Evolutionary conservation across 2,888 invertebrate species (phyloP), one percentile per base, ranked within the genome.

Genomic region (Folsomia candida): DNA sequence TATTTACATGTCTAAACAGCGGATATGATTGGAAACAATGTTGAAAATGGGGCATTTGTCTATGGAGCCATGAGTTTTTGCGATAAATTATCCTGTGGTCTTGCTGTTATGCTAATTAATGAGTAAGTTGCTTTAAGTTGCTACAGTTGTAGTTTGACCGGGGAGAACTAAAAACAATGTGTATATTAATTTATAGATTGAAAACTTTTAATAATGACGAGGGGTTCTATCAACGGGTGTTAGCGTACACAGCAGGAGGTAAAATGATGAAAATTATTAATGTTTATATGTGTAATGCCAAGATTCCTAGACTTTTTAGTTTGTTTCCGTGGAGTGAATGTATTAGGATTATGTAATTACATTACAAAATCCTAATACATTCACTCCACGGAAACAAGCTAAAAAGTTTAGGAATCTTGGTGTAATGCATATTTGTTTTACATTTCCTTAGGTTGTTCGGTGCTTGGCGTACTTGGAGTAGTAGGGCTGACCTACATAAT

Each of bases 11-110:
- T n/a, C n/a, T n/a, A n/a, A n/a, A n/a, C n/a, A 0, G 92, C 95
- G 0, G 92, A 95, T 83, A 86, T 95, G 80, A 95, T 96, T 77
- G 94, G 93, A 54, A 87, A 88, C 2, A 91, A 94, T 83, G 90
- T 91, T 0, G 91, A 92, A 81, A 92, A 90, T 81, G 92, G 94
- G 66, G 96, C 94, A 2, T 91, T 93, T 78, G 92, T 97, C 96
- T 28, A 37, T 37, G 54, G 54, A 54, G 89, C 92, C 51, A 95
- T 97, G 83, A 95, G 95, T 71, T 95, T 97, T 82, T 89, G 91
- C 26, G 96, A 97, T 83, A 97, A 97, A 85, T 85, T 97, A 1
- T 89, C 94, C 51, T 94, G 94, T 75, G 97, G 97, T 1, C 83
- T 91, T 28, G 92, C 91, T 22, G 92, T 96, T n/a, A 88, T 78